phyloP scores from a whole-genome alignment of 2,888 invertebrate species.

The Dynastes grantii region DNA sequence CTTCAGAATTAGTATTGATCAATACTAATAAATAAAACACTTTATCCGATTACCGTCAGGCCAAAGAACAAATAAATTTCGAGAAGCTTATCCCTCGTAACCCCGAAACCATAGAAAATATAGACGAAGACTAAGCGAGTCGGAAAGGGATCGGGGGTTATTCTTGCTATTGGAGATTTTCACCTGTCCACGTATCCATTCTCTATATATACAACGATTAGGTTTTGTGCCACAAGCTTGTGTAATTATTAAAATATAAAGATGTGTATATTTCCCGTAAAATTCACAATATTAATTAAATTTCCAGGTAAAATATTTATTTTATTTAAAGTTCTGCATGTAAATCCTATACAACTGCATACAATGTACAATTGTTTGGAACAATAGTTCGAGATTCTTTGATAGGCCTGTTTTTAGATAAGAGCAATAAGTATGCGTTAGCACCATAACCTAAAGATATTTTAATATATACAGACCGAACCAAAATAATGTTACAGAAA shows the following conservation, averaged over 20 bases:
- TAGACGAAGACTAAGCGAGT: constrained; percentile 49
- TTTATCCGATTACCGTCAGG: constrained; percentile 66
- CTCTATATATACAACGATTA: not conserved
- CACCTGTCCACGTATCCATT: constrained; percentile 41
- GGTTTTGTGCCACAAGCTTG: not conserved
- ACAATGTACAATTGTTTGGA: no score
- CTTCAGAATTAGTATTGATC: constrained; percentile 55
- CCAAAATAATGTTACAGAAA: no score
- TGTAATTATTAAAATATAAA: not conserved
- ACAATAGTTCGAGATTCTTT: no score
- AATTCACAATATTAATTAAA: no score
- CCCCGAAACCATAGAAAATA: constrained; percentile 64
- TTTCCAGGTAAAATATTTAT: no score
- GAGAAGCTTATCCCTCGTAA: constrained; percentile 61
- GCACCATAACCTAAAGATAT: no score
- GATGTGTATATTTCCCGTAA: not conserved
- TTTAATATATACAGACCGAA: no score
- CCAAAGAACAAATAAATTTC: constrained; percentile 66
- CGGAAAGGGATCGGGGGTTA: constrained; percentile 26
- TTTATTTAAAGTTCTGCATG: not conserved
- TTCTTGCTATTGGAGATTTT: constrained; percentile 50
- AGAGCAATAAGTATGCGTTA: no score
- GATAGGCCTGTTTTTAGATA: no score
- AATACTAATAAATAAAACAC: constrained; percentile 68
- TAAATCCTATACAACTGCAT: not conserved